These are phyloP conservation scores for Drosophila miranda DNA, from an alignment of 1,140 invertebrate species.

Conservation along the genomic window DNA sequence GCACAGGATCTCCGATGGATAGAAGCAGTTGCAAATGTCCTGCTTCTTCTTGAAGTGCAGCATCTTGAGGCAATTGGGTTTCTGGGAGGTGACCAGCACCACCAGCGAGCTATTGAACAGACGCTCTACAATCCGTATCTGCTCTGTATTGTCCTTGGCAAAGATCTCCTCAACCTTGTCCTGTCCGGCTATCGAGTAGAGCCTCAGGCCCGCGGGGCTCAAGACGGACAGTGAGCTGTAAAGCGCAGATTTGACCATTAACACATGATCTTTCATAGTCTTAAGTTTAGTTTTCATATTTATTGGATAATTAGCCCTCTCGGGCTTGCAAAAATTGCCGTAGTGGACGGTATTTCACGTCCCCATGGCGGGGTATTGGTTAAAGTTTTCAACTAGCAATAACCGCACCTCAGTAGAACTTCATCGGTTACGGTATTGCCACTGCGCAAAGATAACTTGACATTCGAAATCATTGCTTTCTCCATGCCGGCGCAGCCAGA, in stretches of 20 bases:
- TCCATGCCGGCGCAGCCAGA: constrained; percentile 28
- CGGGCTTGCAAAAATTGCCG: constrained; percentile 92
- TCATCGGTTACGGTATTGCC: constrained; percentile 76
- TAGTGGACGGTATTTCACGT: constrained; percentile 95
- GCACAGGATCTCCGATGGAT: constrained; percentile 97
- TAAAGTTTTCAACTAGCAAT: constrained; percentile 80
- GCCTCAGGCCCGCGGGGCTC: constrained; percentile 62
- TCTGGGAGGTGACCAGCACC: constrained; percentile 77
- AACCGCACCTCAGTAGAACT: constrained; percentile 73
- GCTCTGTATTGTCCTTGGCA: constrained; percentile 76
- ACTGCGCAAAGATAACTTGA: constrained; percentile 83
- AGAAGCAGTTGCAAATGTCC: constrained; percentile 99
- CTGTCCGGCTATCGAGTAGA: constrained; percentile 67
- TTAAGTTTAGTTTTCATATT: constrained; percentile 15
- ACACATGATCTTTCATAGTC: too few species aligned
- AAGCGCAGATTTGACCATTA: background rate
- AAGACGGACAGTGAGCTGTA: constrained; percentile 71
- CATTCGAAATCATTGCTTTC: background rate
- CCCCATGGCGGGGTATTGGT: constrained; percentile 84
- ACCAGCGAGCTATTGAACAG: constrained; percentile 81
- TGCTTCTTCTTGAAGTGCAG: constrained; percentile 99
- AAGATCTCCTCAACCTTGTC: constrained; percentile 81
- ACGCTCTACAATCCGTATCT: constrained; percentile 77
- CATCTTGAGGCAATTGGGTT: constrained; percentile 85
- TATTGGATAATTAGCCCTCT: constrained; percentile 77